Percentiles rank a stretch among this genome's conserved stretches.
phyloP scores from a whole-genome alignment of 2,113 vertebrate genomes.

The Boleophthalmus pectinirostris region DNA sequence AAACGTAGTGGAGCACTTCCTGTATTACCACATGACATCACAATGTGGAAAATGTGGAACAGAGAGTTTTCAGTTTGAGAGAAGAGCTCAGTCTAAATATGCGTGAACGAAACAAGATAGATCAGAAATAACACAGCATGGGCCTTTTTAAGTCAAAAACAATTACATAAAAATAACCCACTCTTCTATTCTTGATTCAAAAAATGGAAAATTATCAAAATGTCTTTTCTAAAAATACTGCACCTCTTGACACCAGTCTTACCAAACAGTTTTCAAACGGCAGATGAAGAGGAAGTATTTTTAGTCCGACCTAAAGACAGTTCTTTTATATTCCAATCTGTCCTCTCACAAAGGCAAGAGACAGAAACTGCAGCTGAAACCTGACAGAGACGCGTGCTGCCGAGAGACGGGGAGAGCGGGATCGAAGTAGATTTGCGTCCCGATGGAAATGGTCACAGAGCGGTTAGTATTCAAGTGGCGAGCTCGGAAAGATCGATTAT shows the following conservation, averaged over 20 bases:
- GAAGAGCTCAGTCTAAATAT: no score
- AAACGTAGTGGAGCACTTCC: no score
- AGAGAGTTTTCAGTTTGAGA: no score
- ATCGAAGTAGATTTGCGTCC: not conserved
- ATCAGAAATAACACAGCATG: no score
- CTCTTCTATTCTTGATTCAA: not conserved
- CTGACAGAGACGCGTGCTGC: not conserved
- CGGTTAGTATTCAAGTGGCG: not conserved
- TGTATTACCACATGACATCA: no score
- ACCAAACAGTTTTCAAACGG: not conserved
- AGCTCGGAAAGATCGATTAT: not conserved
- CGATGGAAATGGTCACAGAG: not conserved
- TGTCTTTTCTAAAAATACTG: not conserved
- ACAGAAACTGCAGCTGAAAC: not conserved
- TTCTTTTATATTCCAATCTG: not conserved
- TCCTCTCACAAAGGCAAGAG: not conserved
- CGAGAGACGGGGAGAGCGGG: no score
- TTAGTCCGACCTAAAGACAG: not conserved
- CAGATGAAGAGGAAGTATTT: not conserved
- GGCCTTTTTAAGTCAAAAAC: not conserved
- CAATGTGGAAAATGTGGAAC: no score
- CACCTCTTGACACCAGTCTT: not conserved
- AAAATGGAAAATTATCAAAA: not conserved
- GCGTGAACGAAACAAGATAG: no score
- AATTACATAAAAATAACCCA: not conserved